Evolutionary conservation across 1,140 invertebrate genomes (phyloP), one percentile per base, ranked within the genome.

Genomic region (Cydia amplana): DNA sequence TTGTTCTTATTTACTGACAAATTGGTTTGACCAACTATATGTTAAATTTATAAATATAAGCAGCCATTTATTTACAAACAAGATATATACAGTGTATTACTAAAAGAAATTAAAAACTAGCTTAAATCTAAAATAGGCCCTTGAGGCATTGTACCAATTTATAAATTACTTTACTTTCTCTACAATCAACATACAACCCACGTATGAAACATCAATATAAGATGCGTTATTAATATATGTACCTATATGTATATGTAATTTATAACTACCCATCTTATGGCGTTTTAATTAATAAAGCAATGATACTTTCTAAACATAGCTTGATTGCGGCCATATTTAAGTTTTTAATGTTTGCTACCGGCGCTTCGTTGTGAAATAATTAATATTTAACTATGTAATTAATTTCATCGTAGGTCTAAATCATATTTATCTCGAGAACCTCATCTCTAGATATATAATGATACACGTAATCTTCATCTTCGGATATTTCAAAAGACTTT

Each of bases 221-320:
- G 49, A 51, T 18, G 18, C 5, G 16, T 51, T 51, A 51, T n/a
- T 51, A 51, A 51, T 51, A 32, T 3, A 1, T n/a, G n/a, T n/a
- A n/a, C n/a, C n/a, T n/a, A 28, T 28, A 28, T 32, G 6, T 6
- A 18, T 51, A 18, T 18, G 49, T 51, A 51, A 51, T 51, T 51
- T 51, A 51, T 4, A 18, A 18, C 49, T n/a, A n/a, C n/a, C 14
- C 49, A 51, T 51, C n/a, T 51, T 16, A 46, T 46, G 43, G 43
- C 2, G 14, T 51, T 51, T 51, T 51, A 51, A 51, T 51, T 18
- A 51, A 51, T 51, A 51, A 51, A 51, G 49, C n/a, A 51, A 51
- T 18, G 49, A 51, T 51, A 51, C 49, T 51, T 51, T 51, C 49
- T 51, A 51, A 51, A 51, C 46, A 49, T 51, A 49, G 49, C 49